These are phyloP conservation scores for Aleiodes testaceus DNA, from an alignment of 2,888 invertebrate genomes.

Conservation along the genomic window DNA sequence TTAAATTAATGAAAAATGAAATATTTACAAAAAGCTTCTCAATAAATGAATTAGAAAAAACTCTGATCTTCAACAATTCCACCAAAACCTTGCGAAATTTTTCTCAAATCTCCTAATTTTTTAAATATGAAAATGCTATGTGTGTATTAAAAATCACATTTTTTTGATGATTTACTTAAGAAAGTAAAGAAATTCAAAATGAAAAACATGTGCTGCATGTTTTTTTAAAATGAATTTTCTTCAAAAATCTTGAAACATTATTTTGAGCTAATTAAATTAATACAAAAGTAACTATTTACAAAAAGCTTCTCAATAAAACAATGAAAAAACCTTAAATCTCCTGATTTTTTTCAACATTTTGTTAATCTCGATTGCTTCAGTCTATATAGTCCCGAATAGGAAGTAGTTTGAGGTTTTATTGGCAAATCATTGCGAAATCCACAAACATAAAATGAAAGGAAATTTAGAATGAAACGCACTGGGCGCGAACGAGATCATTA, in stretches of 20 bases:
- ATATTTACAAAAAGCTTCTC: background rate
- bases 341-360: slow-evolving; percentile 7
- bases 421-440: slow-evolving; percentile 41
- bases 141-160: no score
- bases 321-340: background rate
- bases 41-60: background rate
- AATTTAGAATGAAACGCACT: slow-evolving; percentile 33
- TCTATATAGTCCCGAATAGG: slow-evolving; percentile 37
- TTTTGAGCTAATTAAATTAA: background rate
- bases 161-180: no score
- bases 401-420: slow-evolving; percentile 31
- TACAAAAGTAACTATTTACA: background rate
- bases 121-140: no score
- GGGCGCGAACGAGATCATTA: slow-evolving; percentile 40
- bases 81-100: background rate
- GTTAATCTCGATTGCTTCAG: slow-evolving; percentile 29
- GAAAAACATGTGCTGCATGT: no score
- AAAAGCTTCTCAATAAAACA: background rate
- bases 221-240: background rate
- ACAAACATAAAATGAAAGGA: slow-evolving; percentile 8
- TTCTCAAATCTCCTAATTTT: background rate
- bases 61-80: background rate
- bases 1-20: background rate
- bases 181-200: no score
- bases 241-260: background rate